phyloP scores from a whole-genome alignment of 2,888 invertebrate genomes.

The Cantharis nigra region DNA sequence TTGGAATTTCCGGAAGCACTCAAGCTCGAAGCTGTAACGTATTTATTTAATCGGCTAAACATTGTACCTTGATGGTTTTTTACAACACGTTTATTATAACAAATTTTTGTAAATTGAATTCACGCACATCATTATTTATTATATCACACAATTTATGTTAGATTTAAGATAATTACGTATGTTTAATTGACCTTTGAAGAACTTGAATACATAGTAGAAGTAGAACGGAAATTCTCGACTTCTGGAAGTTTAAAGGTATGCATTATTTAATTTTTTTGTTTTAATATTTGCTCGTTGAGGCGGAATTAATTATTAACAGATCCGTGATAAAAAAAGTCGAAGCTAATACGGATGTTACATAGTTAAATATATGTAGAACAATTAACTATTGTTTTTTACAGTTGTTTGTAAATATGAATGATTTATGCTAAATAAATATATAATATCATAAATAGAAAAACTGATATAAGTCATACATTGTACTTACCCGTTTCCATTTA shows the following conservation, averaged over 20 bases:
- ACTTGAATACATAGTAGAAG: constrained; percentile 10
- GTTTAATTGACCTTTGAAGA: constrained; percentile 2
- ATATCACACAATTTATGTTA: neutral
- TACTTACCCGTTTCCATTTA: neutral
- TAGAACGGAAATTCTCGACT: constrained; percentile 25
- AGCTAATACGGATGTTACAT: neutral
- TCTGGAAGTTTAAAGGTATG: neutral
- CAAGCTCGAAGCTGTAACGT: constrained; percentile 13
- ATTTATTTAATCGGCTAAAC: constrained; percentile 7
- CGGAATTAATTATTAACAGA: neutral
- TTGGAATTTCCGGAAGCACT: constrained; percentile 37
- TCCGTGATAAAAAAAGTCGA: neutral
- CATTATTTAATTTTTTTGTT: neutral
- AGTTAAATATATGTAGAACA: neutral
- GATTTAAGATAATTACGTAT: neutral
- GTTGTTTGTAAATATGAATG: neutral
- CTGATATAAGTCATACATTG: neutral
- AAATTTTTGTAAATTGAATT: neutral
- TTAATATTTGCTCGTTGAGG: neutral
- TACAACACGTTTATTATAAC: neutral
- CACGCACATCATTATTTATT: neutral
- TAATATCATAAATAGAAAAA: neutral
- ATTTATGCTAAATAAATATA: neutral
- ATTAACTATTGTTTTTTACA: neutral
- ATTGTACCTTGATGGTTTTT: neutral